A percentile compares a stretch with the other conserved stretches of the same genome.
phyloP scores from a whole-genome alignment of 1,140 invertebrate species.

The Drosophila saltans region DNA sequence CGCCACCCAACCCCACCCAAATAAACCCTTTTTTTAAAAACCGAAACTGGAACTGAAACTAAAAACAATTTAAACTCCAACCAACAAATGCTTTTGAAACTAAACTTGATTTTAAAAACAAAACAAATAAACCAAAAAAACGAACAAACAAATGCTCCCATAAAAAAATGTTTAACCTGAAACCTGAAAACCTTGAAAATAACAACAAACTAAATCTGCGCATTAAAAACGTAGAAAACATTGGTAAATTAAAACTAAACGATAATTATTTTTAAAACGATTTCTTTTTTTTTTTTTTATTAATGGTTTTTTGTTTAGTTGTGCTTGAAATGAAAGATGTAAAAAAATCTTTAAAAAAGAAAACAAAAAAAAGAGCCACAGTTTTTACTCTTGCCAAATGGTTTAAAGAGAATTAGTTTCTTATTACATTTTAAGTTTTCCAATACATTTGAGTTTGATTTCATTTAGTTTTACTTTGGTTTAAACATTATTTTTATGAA shows the following conservation, averaged over 20 bases:
- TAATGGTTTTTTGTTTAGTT: slow-evolving; percentile 38
- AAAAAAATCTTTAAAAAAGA: background rate
- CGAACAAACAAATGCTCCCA: background rate
- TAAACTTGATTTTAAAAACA: slow-evolving; percentile 40
- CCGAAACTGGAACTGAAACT: slow-evolving; percentile 49
- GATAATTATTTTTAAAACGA: slow-evolving; percentile 25
- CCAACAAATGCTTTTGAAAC: slow-evolving; percentile 53
- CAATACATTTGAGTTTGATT: too few relatives aligned
- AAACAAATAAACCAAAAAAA: background rate
- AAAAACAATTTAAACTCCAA: slow-evolving; percentile 52
- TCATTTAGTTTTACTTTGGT: too few relatives aligned
- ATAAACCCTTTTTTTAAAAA: slow-evolving; percentile 12
- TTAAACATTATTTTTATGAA: background rate
- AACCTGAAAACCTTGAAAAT: slow-evolving; percentile 28
- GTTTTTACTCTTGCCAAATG: too few relatives aligned
- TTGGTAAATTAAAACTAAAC: slow-evolving; percentile 65
- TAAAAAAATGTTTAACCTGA: slow-evolving; percentile 13
- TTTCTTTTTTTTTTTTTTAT: slow-evolving; percentile 16
- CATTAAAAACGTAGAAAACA: slow-evolving; percentile 65
- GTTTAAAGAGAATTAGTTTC: too few relatives aligned
- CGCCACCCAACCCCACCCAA: slow-evolving; percentile 14
- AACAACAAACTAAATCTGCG: slow-evolving; percentile 19
- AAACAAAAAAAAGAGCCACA: background rate
- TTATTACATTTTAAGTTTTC: too few relatives aligned
- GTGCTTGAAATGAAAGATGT: slow-evolving; percentile 16